Conservation (phyloP, 2,888 invertebrate species). For the Melanostoma scalare region DNA sequence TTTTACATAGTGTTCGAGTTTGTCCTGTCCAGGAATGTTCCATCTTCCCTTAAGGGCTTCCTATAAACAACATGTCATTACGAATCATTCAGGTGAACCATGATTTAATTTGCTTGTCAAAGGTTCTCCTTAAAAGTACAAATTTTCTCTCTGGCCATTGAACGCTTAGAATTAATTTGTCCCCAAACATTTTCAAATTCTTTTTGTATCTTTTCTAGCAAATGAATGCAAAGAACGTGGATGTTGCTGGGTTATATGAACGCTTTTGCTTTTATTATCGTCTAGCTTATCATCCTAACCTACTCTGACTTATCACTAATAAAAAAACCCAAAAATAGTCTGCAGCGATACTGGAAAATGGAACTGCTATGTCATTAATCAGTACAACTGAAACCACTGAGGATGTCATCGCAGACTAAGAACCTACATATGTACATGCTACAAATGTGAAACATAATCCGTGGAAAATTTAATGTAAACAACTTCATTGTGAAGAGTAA, state of each 20-base stretch:
- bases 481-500: constrained; percentile 35
- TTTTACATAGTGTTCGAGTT: not conserved
- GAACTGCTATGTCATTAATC: constrained; percentile 41
- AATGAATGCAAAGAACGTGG: constrained; percentile 46
- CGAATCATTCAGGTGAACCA: constrained; percentile 57
- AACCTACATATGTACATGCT: constrained; percentile 7
- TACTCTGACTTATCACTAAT: constrained; percentile 14
- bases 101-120: constrained; percentile 65
- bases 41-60: constrained; percentile 13
- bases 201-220: constrained; percentile 37
- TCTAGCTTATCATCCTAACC: constrained; percentile 26
- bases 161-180: constrained; percentile 1
- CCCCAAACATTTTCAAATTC: constrained; percentile 8
- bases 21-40: constrained; percentile 2
- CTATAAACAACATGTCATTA: constrained; percentile 48
- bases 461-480: constrained; percentile 54
- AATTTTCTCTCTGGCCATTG: not conserved
- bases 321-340: constrained; percentile 20
- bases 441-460: constrained; percentile 63
- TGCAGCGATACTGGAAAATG: constrained; percentile 7
- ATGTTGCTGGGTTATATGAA: not conserved
- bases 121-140: constrained; percentile 18
- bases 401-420: constrained; percentile 45
- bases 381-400: constrained; percentile 62
- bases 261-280: not conserved